phyloP scores from a whole-genome alignment of 2,113 vertebrate genomes.

The Pelecanoides urinatrix region DNA sequence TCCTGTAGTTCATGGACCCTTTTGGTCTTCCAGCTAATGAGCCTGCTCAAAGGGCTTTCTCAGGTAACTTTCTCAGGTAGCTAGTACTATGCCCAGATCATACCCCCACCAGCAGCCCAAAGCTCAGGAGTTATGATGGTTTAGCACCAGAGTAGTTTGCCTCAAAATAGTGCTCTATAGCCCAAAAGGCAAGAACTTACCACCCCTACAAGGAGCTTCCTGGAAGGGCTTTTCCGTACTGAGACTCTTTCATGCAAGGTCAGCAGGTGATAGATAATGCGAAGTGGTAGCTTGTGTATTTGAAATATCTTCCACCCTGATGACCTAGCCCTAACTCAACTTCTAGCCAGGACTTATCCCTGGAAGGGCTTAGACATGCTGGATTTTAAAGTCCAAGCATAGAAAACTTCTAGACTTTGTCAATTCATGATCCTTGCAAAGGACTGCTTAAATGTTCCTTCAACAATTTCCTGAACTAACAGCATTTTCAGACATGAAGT shows the following conservation, averaged over 20 bases:
- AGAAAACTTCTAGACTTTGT: background rate
- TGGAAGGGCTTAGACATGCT: background rate
- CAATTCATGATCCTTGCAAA: background rate
- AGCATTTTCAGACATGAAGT: background rate
- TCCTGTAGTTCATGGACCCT: background rate
- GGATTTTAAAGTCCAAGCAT: background rate
- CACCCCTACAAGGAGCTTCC: background rate
- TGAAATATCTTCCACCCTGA: background rate
- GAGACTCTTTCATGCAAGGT: background rate
- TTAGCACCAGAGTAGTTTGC: background rate
- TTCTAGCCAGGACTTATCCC: background rate
- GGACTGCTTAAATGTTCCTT: background rate
- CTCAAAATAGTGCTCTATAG: accelerated
- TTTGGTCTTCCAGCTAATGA: background rate
- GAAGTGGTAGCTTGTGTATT: background rate
- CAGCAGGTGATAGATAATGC: background rate
- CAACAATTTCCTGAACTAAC: background rate
- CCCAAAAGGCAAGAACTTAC: background rate
- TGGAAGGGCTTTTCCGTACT: background rate
- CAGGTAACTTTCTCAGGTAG: background rate
- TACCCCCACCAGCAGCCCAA: background rate
- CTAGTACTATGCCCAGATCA: background rate
- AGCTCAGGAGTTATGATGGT: background rate
- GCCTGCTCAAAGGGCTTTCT: background rate
- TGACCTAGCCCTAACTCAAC: background rate